These are phyloP conservation scores for Ellobium chinense DNA, from an alignment of 2,888 invertebrate species.

Conservation along the genomic window DNA sequence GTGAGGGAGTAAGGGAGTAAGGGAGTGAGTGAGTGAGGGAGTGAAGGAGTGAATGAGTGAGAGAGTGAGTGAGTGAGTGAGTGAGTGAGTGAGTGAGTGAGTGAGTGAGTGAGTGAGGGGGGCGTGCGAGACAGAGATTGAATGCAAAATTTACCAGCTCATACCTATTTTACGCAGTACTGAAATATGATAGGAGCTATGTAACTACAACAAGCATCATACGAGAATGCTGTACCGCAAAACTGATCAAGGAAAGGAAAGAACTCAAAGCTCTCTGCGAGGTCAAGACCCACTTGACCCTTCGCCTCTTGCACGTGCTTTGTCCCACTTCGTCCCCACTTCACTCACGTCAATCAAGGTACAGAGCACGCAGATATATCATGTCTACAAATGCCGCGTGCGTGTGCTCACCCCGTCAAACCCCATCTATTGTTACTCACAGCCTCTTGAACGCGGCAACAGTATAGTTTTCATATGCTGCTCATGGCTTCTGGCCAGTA, in stretches of 20 bases:
- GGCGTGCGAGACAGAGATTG: not conserved
- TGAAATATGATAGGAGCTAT: no score
- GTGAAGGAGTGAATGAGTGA: not conserved
- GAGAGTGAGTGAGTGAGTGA: not conserved
- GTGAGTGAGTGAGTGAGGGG: not conserved
- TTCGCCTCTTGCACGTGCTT: not conserved
- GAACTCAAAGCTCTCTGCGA: no score
- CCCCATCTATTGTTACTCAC: no score
- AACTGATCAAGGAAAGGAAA: no score
- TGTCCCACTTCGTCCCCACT: not conserved
- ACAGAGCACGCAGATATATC: not conserved
- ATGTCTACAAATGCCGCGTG: not conserved
- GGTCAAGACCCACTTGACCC: conserved; percentile 1
- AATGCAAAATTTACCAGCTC: no score
- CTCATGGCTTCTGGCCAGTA: no score
- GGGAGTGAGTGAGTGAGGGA: not conserved
- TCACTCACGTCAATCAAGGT: not conserved
- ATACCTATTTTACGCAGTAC: no score
- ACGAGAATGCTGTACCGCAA: no score
- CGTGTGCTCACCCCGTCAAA: no score
- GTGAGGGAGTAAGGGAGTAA: not conserved
- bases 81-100: conserved; percentile 3
- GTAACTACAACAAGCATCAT: no score
- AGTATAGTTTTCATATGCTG: no score
- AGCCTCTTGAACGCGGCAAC: no score